A percentile compares a stretch with the other conserved stretches of the same genome.
phyloP scores from a whole-genome alignment of 2,888 invertebrate species.

The Cephus pygmeus region DNA sequence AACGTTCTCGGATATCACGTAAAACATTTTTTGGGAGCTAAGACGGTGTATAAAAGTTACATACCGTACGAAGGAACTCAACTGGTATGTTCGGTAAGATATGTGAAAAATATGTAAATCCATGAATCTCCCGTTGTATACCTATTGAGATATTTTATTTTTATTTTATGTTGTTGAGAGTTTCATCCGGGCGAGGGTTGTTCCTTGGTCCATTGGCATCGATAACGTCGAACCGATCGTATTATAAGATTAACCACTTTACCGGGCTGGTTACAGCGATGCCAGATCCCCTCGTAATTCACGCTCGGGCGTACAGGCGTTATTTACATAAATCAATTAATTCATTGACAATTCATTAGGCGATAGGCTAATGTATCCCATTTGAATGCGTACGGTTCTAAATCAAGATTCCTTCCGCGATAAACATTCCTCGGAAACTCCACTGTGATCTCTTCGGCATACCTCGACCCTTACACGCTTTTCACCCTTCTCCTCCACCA shows the following conservation, averaged over 20 bases:
- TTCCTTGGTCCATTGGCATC: constrained; percentile 3
- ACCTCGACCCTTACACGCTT: not conserved
- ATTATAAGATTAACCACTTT: constrained; percentile 21
- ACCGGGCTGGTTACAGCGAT: constrained; percentile 8
- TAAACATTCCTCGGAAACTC: constrained; percentile 24
- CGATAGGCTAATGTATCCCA: constrained; percentile 30
- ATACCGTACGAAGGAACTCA: not conserved
- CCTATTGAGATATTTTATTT: not conserved
- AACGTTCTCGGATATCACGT: constrained; percentile 39
- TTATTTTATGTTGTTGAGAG: not conserved
- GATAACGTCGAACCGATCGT: constrained; percentile 16
- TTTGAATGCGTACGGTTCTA: constrained; percentile 26
- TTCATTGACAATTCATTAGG: constrained; percentile 31
- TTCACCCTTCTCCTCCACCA: not conserved
- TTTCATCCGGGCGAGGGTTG: not conserved
- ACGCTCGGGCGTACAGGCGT: constrained; percentile 4
- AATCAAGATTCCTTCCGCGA: constrained; percentile 32
- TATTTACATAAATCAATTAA: constrained; percentile 42
- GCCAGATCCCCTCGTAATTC: constrained; percentile 5
- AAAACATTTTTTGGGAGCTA: constrained; percentile 19
- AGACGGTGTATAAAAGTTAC: constrained; percentile 9
- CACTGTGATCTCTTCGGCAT: constrained; percentile 9
- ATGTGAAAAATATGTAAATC: not conserved
- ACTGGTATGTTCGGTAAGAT: not conserved
- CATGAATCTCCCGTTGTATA: not conserved